phyloP scores from a whole-genome alignment of 2,888 invertebrate genomes.

The Drosophila mettleri region DNA sequence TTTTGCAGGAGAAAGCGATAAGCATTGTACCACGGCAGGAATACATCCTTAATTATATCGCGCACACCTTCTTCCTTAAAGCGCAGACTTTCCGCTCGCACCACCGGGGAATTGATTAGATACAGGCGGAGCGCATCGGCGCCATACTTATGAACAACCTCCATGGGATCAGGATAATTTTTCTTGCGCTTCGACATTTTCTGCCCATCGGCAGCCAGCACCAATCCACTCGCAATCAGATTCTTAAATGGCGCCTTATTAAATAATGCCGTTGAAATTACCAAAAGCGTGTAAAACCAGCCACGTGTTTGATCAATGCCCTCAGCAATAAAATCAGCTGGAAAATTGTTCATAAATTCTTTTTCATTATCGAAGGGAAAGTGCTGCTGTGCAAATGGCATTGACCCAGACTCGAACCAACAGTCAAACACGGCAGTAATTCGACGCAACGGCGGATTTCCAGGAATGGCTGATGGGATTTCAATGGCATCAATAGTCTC shows the following conservation, averaged over 20 bases:
- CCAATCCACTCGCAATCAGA: slow-evolving; percentile 97
- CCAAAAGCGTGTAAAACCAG: slow-evolving; percentile 99
- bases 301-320: slow-evolving; percentile 99
- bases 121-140: slow-evolving; percentile 98
- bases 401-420: slow-evolving; percentile 99
- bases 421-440: slow-evolving; percentile 99
- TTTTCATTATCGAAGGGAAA: slow-evolving; percentile 97
- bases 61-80: slow-evolving; percentile 99
- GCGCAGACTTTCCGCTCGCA: slow-evolving; percentile 96
- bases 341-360: slow-evolving; percentile 95
- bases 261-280: slow-evolving; percentile 97
- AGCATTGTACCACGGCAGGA: slow-evolving; percentile 98
- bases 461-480: slow-evolving; percentile 94
- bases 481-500: slow-evolving; percentile 96
- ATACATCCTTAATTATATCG: slow-evolving; percentile 98
- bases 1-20: slow-evolving; percentile 98
- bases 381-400: slow-evolving; percentile 99
- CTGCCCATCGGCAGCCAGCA: slow-evolving; percentile 98
- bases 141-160: slow-evolving; percentile 95
- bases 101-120: slow-evolving; percentile 98
- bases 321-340: slow-evolving; percentile 99
- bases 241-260: slow-evolving; percentile 99
- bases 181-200: slow-evolving; percentile 99
- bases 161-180: slow-evolving; percentile 98
- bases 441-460: slow-evolving; percentile 93